phyloP scores from a whole-genome alignment of 2,888 invertebrate genomes.

The Drosophila siamana region DNA sequence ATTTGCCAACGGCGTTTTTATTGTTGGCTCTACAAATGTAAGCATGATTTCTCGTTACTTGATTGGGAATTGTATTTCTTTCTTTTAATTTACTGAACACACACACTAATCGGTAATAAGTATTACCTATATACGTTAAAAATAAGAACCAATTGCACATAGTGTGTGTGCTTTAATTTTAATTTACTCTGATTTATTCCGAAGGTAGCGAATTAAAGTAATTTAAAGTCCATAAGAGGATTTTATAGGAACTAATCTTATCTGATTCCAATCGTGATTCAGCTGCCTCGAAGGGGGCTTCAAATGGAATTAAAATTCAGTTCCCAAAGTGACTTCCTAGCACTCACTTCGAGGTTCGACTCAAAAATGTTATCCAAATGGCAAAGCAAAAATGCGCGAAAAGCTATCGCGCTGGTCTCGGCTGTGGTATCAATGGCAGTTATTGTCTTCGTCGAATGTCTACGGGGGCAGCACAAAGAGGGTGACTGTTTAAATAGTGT shows the following conservation, averaged over 20 bases:
- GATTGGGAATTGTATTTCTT: no score
- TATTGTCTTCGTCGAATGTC: constrained; percentile 11
- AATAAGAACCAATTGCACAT: no score
- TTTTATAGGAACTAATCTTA: not conserved
- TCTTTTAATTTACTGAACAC: no score
- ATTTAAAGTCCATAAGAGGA: constrained; percentile 25
- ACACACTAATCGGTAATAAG: no score
- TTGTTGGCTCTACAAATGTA: no score
- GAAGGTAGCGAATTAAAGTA: no score
- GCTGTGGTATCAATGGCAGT: constrained; percentile 20
- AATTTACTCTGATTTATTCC: no score
- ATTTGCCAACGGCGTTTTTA: no score
- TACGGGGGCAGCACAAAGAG: not conserved
- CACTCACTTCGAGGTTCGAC: constrained; percentile 1
- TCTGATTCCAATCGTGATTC: not conserved
- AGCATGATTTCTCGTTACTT: no score
- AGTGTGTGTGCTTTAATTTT: no score
- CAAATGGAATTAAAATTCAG: constrained; percentile 12
- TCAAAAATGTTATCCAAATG: constrained; percentile 18
- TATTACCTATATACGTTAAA: no score
- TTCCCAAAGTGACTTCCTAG: constrained; percentile 9
- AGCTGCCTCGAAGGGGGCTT: not conserved
- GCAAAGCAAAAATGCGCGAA: constrained; percentile 2
- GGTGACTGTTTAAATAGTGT: constrained; percentile 20
- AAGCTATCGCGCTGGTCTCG: constrained; percentile 40